These are phyloP conservation scores for Bolinopsis microptera DNA, from an alignment of 37 sponge, comb jelly and placozoan genomes.

Conservation along the genomic window DNA sequence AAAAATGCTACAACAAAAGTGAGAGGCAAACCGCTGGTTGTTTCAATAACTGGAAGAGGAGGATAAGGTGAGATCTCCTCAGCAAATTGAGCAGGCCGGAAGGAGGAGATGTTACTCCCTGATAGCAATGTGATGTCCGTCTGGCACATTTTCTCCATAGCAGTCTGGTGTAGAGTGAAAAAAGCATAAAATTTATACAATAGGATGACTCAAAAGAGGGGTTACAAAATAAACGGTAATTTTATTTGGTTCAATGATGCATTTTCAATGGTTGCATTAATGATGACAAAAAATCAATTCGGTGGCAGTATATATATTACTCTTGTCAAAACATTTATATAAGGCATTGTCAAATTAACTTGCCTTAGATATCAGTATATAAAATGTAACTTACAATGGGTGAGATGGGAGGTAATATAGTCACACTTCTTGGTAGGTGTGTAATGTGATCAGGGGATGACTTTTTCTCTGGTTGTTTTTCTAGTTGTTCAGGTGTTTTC, in stretches of 20 bases:
- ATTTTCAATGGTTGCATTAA: background rate
- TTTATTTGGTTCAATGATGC: too few relatives aligned
- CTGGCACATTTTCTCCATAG: background rate
- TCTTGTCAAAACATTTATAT: too few relatives aligned
- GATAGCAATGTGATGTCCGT: conserved; percentile 33
- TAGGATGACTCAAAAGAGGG: too few relatives aligned
- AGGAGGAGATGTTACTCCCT: background rate
- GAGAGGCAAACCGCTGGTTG: background rate
- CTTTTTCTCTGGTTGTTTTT: background rate
- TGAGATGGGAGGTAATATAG: background rate
- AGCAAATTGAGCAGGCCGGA: conserved; percentile 1
- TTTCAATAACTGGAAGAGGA: conserved; percentile 24
- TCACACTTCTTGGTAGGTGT: background rate
- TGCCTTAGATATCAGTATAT: too few relatives aligned
- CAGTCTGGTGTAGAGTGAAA: background rate
- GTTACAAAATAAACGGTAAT: too few relatives aligned
- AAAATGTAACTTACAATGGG: background rate
- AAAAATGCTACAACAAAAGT: too few relatives aligned
- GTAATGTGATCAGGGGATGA: too few relatives aligned
- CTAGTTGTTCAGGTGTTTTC: background rate
- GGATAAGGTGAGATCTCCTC: conserved; percentile 58
- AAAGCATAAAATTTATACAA: background rate
- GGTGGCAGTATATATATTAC: too few relatives aligned
- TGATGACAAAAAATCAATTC: too few relatives aligned
- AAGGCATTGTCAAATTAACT: background rate